Evolutionary conservation across 2,888 invertebrate genomes (phyloP).

Genomic region (Lepas anatifera): DNA sequence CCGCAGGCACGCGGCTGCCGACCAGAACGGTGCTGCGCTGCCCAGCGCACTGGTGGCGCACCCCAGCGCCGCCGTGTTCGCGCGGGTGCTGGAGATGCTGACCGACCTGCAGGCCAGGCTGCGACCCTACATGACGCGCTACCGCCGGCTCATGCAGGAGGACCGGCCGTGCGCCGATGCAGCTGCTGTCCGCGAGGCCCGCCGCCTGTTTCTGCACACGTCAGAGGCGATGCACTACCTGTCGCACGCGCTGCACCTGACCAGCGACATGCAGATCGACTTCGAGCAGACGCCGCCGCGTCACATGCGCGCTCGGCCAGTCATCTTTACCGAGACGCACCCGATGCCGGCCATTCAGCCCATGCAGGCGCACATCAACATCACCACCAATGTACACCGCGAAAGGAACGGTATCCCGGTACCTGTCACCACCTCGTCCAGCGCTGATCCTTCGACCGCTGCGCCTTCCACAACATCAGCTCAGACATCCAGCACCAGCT

Average conservation of each 20-base stretch:
- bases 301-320: conserved; percentile 55
- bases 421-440: not conserved
- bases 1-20: conserved; percentile 10
- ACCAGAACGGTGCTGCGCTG: not conserved
- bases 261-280: conserved; percentile 72
- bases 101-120: conserved; percentile 43
- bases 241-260: conserved; percentile 75
- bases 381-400: conserved; percentile 25
- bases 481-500: not conserved
- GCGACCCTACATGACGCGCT: conserved; percentile 51
- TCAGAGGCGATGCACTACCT: conserved; percentile 71
- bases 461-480: not conserved
- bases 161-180: conserved; percentile 43
- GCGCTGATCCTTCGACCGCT: not conserved
- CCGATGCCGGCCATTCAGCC: conserved; percentile 53
- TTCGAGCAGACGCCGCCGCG: conserved; percentile 54
- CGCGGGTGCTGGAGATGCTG: conserved; percentile 15
- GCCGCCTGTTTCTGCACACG: conserved; percentile 56
- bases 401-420: not conserved
- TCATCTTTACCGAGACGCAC: conserved; percentile 54
- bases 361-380: conserved; percentile 29
- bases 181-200: conserved; percentile 35
- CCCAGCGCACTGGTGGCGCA: not conserved
- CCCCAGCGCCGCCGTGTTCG: conserved; percentile 7
- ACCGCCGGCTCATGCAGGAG: conserved; percentile 46